Evolutionary conservation across 2,113 vertebrate genomes (phyloP).

Genomic region (Nesogale talazaci): DNA sequence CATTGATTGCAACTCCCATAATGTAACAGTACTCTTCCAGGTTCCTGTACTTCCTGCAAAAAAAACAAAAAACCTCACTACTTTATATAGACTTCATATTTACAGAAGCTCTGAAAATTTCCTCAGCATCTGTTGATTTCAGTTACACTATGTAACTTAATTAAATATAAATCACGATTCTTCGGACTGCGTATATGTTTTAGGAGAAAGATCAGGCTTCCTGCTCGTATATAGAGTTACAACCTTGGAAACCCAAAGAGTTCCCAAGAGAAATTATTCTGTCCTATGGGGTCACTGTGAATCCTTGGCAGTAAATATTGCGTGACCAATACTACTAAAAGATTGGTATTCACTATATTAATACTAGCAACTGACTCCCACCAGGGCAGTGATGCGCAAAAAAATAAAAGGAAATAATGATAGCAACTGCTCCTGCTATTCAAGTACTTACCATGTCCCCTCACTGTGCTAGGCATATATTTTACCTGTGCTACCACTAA

Average conservation of each 20-base stretch:
- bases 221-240: no score
- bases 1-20: no score
- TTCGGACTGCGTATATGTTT: background rate
- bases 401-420: no score
- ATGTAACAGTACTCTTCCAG: no score
- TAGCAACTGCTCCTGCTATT: background rate
- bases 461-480: background rate
- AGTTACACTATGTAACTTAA: background rate
- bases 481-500: background rate
- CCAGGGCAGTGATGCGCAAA: no score
- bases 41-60: no score
- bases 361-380: no score
- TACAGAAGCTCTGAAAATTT: constrained; percentile 52
- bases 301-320: no score
- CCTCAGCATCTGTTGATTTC: constrained; percentile 1
- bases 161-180: background rate
- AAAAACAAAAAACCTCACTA: background rate
- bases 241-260: no score
- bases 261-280: no score
- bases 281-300: no score
- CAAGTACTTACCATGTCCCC: background rate
- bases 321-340: background rate
- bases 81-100: background rate
- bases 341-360: background rate
- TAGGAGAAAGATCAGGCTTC: no score